A percentile compares a stretch with the other conserved stretches of the same genome.
phyloP scores from a whole-genome alignment of 2,113 vertebrate genomes.

The Pungitius pungitius region DNA sequence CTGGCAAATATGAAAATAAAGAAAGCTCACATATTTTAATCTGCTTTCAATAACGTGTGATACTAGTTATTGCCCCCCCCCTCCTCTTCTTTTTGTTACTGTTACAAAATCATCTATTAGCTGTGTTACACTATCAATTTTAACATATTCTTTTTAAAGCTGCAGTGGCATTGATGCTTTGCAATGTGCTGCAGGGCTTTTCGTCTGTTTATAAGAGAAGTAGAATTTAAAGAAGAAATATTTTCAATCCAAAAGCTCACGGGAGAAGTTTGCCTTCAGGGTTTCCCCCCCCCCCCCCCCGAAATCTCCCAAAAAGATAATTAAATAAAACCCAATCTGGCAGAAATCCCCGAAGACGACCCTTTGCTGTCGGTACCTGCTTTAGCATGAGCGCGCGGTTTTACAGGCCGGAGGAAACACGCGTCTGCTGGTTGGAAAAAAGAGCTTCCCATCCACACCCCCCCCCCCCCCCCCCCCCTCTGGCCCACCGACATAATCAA shows the following conservation, averaged over 20 bases:
- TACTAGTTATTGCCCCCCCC: neutral
- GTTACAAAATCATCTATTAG: neutral
- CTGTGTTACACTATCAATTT: too few species aligned
- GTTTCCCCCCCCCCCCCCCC: too few species aligned
- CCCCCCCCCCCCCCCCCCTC: neutral
- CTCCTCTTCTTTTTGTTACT: neutral
- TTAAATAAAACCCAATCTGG: neutral
- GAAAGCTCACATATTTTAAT: neutral
- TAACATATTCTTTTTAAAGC: neutral
- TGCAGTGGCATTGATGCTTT: neutral
- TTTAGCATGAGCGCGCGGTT: neutral
- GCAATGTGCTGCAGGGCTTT: neutral
- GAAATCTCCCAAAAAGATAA: neutral
- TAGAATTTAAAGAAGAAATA: neutral
- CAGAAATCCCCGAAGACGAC: neutral
- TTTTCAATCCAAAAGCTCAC: neutral
- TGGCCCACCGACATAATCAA: neutral
- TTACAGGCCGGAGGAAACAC: neutral
- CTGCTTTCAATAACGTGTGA: neutral
- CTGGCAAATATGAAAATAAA: neutral
- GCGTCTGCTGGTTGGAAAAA: neutral
- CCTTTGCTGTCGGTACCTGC: neutral
- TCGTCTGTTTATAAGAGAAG: neutral
- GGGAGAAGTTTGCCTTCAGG: neutral
- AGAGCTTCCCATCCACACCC: neutral